Conservation (phyloP, 1,140 invertebrate species). For the Plodia interpunctella region DNA sequence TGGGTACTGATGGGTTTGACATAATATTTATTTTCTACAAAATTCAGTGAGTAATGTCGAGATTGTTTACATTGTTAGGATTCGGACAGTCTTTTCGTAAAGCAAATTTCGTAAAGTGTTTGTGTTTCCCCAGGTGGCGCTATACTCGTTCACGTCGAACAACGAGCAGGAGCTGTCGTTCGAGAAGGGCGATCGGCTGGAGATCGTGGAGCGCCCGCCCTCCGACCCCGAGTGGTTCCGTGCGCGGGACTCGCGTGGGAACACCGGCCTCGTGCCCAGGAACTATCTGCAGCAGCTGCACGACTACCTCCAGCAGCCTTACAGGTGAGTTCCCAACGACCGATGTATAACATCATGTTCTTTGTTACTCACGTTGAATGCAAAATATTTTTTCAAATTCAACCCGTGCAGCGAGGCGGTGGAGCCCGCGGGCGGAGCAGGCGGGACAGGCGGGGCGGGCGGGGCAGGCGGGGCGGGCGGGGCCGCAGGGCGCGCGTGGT, state of each 20-base stretch:
- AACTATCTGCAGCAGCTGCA: slow-evolving; percentile 97
- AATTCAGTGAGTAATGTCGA: too few species aligned
- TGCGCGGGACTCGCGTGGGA: slow-evolving; percentile 94
- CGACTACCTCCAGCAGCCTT: slow-evolving; percentile 91
- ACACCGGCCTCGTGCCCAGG: slow-evolving; percentile 94
- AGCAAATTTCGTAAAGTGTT: too few species aligned
- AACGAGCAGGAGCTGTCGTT: slow-evolving; percentile 98
- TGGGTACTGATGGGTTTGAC: too few species aligned
- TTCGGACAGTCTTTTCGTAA: too few species aligned
- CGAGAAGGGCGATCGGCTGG: slow-evolving; percentile 95
- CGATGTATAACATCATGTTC: too few species aligned
- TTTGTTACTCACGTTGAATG: too few species aligned
- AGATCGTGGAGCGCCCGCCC: slow-evolving; percentile 95
- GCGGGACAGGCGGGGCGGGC: slow-evolving; percentile 15
- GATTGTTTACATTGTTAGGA: too few species aligned
- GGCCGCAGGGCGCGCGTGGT: slow-evolving; percentile 90
- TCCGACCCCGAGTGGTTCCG: slow-evolving; percentile 99
- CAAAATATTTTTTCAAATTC: too few species aligned
- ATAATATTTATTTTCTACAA: too few species aligned
- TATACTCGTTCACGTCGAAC: slow-evolving; percentile 96
- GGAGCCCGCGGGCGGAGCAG: too few species aligned
- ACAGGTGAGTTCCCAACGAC: slow-evolving; percentile 68
- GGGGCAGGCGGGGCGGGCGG: slow-evolving; percentile 26
- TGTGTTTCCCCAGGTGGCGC: slow-evolving; percentile 78
- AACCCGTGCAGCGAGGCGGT: too few species aligned